Percentiles rank a stretch among this genome's conserved stretches.
Conservation (phyloP, 2,888 invertebrate species). For the Sesia apiformis region DNA sequence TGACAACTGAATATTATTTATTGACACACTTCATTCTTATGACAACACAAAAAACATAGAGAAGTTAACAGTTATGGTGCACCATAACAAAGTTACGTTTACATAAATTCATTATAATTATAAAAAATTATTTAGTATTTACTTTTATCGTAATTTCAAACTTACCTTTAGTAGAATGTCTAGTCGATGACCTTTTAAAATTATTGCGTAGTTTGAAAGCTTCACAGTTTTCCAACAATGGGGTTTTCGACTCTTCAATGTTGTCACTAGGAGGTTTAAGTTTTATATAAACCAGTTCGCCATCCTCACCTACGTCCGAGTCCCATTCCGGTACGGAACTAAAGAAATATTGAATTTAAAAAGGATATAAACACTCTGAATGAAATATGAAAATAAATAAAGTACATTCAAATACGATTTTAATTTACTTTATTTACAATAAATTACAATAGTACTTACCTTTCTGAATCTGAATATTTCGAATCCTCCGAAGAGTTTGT, state of each 20-base stretch:
- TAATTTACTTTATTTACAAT: background rate
- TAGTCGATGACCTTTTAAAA: conserved; percentile 58
- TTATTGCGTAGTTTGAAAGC: conserved; percentile 57
- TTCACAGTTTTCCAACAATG: conserved; percentile 56
- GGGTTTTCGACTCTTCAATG: conserved; percentile 25
- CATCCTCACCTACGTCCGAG: conserved; percentile 76
- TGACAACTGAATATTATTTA: background rate
- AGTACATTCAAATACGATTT: background rate
- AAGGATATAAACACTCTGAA: conserved; percentile 2
- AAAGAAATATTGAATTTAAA: background rate
- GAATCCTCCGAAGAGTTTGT: conserved; percentile 62
- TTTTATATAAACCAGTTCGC: conserved; percentile 80
- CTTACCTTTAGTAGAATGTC: conserved; percentile 56
- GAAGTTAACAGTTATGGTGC: too few relatives aligned
- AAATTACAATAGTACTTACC: conserved; percentile 35
- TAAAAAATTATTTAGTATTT: too few relatives aligned
- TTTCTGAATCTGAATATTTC: conserved; percentile 76
- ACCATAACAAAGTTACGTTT: too few relatives aligned
- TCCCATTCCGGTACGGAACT: conserved; percentile 83
- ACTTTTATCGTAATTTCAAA: background rate
- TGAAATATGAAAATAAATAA: background rate
- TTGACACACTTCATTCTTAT: background rate
- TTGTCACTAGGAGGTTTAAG: conserved; percentile 37
- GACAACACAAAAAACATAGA: background rate
- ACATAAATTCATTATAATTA: too few relatives aligned